Evolutionary conservation across 1,140 invertebrate genomes (phyloP).

Genomic region (Doryteuthis pealeii): DNA sequence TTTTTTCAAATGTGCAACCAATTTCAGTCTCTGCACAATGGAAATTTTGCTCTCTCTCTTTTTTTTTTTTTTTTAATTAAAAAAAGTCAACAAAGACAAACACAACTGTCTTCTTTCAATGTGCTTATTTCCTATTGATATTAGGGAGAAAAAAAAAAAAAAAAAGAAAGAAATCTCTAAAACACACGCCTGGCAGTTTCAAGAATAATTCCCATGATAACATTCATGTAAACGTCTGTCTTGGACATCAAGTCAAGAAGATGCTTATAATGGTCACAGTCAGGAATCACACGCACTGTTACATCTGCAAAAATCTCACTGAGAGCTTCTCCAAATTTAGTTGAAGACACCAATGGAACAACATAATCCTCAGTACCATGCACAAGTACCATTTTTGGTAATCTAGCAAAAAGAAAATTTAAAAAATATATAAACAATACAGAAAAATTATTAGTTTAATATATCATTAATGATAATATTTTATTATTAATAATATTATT

Average conservation of each 20-base stretch:
- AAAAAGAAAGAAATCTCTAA: conserved; percentile 10
- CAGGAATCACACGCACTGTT: conserved; percentile 46
- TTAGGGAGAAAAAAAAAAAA: neutral
- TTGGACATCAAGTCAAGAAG: conserved; percentile 52
- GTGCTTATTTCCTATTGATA: too few species aligned
- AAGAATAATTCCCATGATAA: conserved; percentile 47
- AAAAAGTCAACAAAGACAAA: too few species aligned
- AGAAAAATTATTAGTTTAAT: too few species aligned
- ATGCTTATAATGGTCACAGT: conserved; percentile 54
- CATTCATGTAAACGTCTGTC: conserved; percentile 37
- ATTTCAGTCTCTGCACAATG: too few species aligned
- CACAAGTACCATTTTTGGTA: conserved; percentile 50
- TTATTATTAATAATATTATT: too few species aligned
- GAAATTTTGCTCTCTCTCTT: too few species aligned
- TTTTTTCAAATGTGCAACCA: too few species aligned
- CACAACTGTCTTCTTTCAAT: too few species aligned
- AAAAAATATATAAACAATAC: neutral
- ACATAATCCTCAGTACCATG: conserved; percentile 53
- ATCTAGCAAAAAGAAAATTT: conserved; percentile 40
- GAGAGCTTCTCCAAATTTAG: conserved; percentile 42
- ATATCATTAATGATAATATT: too few species aligned
- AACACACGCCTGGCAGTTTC: conserved; percentile 43
- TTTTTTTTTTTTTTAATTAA: too few species aligned
- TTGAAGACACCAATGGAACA: conserved; percentile 44
- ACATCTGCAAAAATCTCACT: conserved; percentile 39